Evolutionary conservation across 2,113 vertebrate species (phyloP), one percentile per base, ranked within the genome.

Genomic region (Ailurus styani): DNA sequence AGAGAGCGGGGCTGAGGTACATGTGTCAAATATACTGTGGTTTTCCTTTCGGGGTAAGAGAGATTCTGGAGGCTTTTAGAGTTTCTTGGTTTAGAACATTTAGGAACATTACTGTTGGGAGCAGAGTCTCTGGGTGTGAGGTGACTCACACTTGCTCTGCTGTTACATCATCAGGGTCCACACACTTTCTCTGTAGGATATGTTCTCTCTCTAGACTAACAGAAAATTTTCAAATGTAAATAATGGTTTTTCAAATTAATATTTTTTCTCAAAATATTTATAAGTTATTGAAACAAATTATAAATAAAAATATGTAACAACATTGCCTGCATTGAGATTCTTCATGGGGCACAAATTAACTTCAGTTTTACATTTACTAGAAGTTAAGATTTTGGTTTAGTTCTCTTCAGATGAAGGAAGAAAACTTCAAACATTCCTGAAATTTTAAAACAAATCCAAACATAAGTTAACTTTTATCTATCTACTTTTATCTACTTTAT

Each of bases 361-460:
- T 87, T 72, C 31, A 84, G 64, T 57, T 91, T 92, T 50, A 70
- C 72, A 86, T 34, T 78, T 93, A 57, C 34, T 82, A 3, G 27
- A 40, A 88, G 52, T 37, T 88, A 94, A 64, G 52, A 68, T 89
- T 88, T 57, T 89, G 31, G 73, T 47, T 97, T 87, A 25, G 25
- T 66, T 87, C 54, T 94, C 68, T 82, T 62, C 27, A 68, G 37
- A 87, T 47, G 79, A 96, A 87, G 20, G 13, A 91, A 72, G 9
- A 93, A 84, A 87, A 68, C 14, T 60, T 84, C 5, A 90, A 73
- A 55, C 47, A 92, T 70, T 81, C 55, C 57, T 75, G 31, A 86
- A 90, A 83, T 84, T 84, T 90, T 79, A 90, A 87, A 94, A 70
- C 15, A 84, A 75, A 95, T 89, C n/a, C 13, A 97, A 93, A 18